Conservation (phyloP, 92 coral and sea anemone species). For the Parazoanthus darwini region DNA sequence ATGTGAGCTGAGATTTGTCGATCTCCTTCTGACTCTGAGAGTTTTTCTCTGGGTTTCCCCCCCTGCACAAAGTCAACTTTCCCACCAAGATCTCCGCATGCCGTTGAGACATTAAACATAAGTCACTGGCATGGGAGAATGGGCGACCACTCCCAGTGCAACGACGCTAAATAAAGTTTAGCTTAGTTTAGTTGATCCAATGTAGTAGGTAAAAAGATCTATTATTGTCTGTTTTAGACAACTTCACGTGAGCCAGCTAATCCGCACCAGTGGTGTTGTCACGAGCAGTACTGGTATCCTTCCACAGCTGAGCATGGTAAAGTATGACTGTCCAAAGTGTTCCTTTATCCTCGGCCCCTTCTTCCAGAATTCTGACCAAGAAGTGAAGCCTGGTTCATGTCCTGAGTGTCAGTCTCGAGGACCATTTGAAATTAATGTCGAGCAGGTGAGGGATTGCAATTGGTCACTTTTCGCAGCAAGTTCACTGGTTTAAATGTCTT, state of each 20-base stretch:
- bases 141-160: too few species aligned
- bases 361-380: conserved; percentile 90
- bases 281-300: conserved; percentile 97
- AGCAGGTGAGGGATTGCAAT: conserved; percentile 61
- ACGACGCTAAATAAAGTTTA: too few species aligned
- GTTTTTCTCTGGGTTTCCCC: too few species aligned
- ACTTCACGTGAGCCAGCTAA: conserved; percentile 94
- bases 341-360: conserved; percentile 93
- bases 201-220: not conserved
- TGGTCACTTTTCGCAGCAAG: too few species aligned
- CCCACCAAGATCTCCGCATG: too few species aligned
- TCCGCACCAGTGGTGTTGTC: conserved; percentile 96
- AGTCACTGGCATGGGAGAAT: too few species aligned
- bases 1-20: too few species aligned
- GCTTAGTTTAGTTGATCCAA: not conserved
- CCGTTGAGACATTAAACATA: too few species aligned
- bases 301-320: conserved; percentile 97
- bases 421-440: conserved; percentile 98
- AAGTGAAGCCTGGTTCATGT: conserved; percentile 94
- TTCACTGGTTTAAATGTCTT: not conserved
- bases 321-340: conserved; percentile 96
- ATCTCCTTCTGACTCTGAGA: too few species aligned
- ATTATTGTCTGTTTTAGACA: conserved; percentile 62
- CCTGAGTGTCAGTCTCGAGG: conserved; percentile 99
- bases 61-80: too few species aligned